These are phyloP conservation scores for Drosophila hamatofila DNA, from an alignment of 2,888 invertebrate genomes.

Conservation along the genomic window DNA sequence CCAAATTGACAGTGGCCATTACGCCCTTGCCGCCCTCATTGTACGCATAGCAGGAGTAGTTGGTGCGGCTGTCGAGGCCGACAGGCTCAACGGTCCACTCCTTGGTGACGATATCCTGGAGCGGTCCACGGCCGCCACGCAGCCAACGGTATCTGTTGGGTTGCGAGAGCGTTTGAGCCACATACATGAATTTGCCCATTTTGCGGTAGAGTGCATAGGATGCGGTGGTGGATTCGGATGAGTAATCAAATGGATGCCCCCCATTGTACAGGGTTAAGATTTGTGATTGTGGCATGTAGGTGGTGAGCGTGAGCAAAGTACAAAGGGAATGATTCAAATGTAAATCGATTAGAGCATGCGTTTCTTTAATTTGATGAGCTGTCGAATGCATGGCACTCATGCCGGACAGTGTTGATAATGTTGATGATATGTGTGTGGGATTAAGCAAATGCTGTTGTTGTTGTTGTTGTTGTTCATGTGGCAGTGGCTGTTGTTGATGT, in stretches of 20 bases:
- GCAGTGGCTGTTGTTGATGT: conserved; percentile 19
- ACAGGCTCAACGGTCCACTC: conserved; percentile 94
- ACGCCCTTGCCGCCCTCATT: conserved; percentile 94
- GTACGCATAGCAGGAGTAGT: conserved; percentile 94
- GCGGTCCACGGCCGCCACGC: conserved; percentile 89
- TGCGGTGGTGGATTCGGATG: conserved; percentile 49
- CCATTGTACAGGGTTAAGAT: conserved; percentile 81
- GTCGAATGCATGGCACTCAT: conserved; percentile 40
- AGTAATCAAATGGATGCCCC: conserved; percentile 44
- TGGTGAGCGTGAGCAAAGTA: conserved; percentile 83
- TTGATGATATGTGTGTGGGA: conserved; percentile 50
- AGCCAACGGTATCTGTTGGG: conserved; percentile 90
- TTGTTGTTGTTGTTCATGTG: neutral
- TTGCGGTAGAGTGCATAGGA: conserved; percentile 78
- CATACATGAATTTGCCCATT: conserved; percentile 83
- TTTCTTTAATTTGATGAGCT: conserved; percentile 79
- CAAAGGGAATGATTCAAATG: conserved; percentile 82
- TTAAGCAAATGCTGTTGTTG: conserved; percentile 33
- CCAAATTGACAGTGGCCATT: conserved; percentile 89
- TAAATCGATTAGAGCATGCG: conserved; percentile 83
- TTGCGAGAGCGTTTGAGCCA: conserved; percentile 81
- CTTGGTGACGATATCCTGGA: conserved; percentile 91
- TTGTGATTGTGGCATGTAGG: conserved; percentile 83
- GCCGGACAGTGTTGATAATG: conserved; percentile 50
- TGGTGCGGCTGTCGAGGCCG: conserved; percentile 93